Evolutionary conservation across 2,888 invertebrate species (phyloP).

Genomic region (Adelognathus sp.): DNA sequence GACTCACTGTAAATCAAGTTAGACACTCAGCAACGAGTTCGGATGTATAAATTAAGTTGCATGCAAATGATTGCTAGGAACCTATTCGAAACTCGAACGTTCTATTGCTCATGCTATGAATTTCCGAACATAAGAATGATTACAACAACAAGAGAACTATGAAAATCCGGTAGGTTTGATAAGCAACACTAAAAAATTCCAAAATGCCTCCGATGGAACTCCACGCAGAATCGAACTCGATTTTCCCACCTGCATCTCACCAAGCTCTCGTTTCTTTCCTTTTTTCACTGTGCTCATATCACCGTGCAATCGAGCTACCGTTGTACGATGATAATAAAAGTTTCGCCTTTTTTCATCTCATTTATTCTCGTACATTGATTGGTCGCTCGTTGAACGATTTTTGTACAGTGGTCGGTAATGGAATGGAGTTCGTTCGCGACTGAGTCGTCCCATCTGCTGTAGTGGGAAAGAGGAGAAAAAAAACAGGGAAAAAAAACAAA

Average conservation of each 20-base stretch:
- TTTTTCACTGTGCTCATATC: background rate
- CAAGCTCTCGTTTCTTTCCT: background rate
- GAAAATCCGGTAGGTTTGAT: too few species aligned
- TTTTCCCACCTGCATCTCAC: background rate
- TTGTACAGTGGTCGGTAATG: background rate
- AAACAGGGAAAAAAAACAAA: background rate
- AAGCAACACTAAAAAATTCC: too few species aligned
- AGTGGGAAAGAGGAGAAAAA: constrained; percentile 3
- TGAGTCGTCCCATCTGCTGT: background rate
- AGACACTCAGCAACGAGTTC: too few species aligned
- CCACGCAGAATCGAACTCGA: background rate
- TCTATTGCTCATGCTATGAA: too few species aligned
- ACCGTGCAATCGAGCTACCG: background rate
- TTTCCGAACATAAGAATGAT: too few species aligned
- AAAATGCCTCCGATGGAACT: too few species aligned
- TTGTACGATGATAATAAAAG: background rate
- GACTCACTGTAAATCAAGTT: too few species aligned
- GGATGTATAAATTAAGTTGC: too few species aligned
- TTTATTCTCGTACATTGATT: constrained; percentile 6
- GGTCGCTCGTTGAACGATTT: constrained; percentile 21
- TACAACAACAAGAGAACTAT: too few species aligned
- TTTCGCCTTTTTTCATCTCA: background rate
- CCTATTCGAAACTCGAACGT: too few species aligned
- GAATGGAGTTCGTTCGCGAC: background rate
- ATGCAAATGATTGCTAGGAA: too few species aligned